These are phyloP conservation scores for Sebastes diaconus DNA, from an alignment of 2,797 vertebrate species.

Conservation along the genomic window DNA sequence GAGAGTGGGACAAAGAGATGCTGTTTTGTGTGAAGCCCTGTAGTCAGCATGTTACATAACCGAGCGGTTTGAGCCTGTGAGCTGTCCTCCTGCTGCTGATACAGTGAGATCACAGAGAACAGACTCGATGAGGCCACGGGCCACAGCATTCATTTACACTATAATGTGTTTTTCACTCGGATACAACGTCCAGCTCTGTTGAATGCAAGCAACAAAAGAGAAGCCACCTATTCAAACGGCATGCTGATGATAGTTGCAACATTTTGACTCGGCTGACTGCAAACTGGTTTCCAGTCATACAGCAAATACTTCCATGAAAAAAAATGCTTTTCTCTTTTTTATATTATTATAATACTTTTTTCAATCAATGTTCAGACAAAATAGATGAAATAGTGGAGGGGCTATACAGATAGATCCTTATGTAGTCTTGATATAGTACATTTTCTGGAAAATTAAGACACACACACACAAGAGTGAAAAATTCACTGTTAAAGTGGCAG, in stretches of 20 bases:
- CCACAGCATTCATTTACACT: slow-evolving; percentile 26
- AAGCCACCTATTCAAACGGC: slow-evolving; percentile 2
- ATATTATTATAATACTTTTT: not conserved
- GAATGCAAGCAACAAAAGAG: slow-evolving; percentile 17
- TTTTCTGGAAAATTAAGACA: too few relatives aligned
- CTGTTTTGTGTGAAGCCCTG: slow-evolving; percentile 45
- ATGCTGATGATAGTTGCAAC: not conserved
- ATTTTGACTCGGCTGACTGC: not conserved
- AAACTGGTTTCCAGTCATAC: not conserved
- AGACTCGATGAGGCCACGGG: slow-evolving; percentile 40
- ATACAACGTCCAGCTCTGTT: not conserved
- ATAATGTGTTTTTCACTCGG: slow-evolving; percentile 26
- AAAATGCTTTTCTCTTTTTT: not conserved
- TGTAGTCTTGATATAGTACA: not conserved
- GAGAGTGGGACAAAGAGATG: slow-evolving; percentile 10
- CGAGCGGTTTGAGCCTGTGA: slow-evolving; percentile 39
- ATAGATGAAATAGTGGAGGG: not conserved
- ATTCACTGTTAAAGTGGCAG: accelerated
- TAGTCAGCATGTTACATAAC: slow-evolving; percentile 64
- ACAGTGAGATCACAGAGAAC: slow-evolving; percentile 44
- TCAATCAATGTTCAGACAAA: not conserved
- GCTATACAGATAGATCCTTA: not conserved
- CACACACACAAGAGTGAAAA: too few relatives aligned
- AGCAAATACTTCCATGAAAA: not conserved
- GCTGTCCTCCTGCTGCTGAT: slow-evolving; percentile 53